Base-by-base conservation (phyloP, 2,113 vertebrate genomes). In the Hylia prasina region DNA sequence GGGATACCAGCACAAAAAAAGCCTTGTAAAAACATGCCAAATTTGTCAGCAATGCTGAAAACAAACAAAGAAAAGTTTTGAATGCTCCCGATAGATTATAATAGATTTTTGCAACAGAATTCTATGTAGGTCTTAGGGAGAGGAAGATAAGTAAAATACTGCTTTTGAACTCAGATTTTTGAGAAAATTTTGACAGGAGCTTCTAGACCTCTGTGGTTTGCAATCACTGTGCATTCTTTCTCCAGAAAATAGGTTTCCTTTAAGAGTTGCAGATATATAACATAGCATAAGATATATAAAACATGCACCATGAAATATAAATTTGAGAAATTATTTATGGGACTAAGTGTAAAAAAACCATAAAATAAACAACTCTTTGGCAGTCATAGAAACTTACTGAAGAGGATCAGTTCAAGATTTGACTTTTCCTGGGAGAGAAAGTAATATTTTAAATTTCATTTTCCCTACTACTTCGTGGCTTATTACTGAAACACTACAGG, bases 301-400 rank as follows among this genome's bases (percentile, higher is more conserved):
- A 18, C 4, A 8, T 45, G 13, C 5, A 8, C 22, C 2, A 33
- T 6, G 3, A 61, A 77, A 87, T 27, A 31, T 17, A 39, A 63
- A 39, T 50, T 51, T 75, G 20, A 65, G 23, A 81, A 83, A 53
- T 30, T 4, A 42, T 86, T 66, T 2, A 5, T 15, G n/a, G 23
- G 6, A 8, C 0, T 66, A 75, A 58, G 2, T 58, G 40, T 12
- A 9, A 54, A 90, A 68, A 31, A 22, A 44, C 0, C 1, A 16
- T 23, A 28, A 15, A 75, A 54, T 37, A 20, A 35, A 28, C 20
- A 44, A 11, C 1, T 14, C n/a, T 53, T 48, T 54, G 45, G 45
- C 39, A 23, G 24, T 45, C 16, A 19, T 4, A 58, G 48, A 51
- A 82, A 15, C 6, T 78, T 89, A 40, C 21, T 63, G 24, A 92